Conservation (phyloP, 2,113 vertebrate species). For the Bathybates hornii region DNA sequence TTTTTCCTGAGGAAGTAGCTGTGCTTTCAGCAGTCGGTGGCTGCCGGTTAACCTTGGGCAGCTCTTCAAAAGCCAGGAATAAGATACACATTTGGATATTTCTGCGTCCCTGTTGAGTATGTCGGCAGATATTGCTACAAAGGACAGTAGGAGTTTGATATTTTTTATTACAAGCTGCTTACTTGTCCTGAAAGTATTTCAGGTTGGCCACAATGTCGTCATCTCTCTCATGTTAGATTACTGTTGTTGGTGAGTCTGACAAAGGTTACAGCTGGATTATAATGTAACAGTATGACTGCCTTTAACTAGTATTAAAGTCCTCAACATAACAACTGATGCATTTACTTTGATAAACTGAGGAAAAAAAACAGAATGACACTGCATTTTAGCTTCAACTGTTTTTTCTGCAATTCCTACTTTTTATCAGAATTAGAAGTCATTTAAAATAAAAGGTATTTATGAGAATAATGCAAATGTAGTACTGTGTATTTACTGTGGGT, state of each 20-base stretch:
- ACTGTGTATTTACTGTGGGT: not conserved
- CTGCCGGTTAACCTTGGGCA: constrained; percentile 2
- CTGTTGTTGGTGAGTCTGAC: not conserved
- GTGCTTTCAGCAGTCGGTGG: not conserved
- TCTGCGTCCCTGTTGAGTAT: not conserved
- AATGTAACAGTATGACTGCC: not conserved
- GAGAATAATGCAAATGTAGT: not conserved
- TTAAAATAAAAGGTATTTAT: not conserved
- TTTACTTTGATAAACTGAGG: not conserved
- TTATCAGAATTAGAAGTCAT: not conserved
- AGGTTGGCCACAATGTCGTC: not conserved
- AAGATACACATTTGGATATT: not conserved
- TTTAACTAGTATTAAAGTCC: not conserved
- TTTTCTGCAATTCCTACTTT: not conserved
- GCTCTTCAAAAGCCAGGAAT: not conserved
- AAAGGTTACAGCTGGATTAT: not conserved
- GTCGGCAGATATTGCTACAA: not conserved
- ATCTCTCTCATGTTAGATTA: not conserved
- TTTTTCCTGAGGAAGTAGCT: not conserved
- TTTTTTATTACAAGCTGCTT: not conserved
- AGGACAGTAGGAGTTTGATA: not conserved
- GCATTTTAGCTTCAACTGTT: not conserved
- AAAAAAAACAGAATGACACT: not conserved
- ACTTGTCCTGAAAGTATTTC: not conserved
- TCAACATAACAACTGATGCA: not conserved